These are phyloP conservation scores for Aphelenchoides bicaudatus DNA, from an alignment of 2,888 invertebrate genomes.

Conservation along the genomic window DNA sequence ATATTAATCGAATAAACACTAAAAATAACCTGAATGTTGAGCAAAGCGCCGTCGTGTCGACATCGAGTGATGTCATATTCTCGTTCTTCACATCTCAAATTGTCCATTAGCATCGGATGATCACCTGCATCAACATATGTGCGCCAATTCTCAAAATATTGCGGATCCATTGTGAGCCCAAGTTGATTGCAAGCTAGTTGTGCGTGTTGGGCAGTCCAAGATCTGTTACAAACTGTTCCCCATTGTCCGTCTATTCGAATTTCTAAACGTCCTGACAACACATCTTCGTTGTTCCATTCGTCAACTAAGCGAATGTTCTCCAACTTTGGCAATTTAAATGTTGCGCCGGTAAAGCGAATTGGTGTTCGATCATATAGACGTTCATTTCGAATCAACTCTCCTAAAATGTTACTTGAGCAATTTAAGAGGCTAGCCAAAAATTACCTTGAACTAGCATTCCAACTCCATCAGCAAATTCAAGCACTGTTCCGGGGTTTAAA, in stretches of 20 bases:
- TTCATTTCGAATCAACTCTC: constrained; percentile 53
- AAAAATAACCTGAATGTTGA: constrained; percentile 67
- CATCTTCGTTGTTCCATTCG: constrained; percentile 51
- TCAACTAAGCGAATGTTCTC: constrained; percentile 53
- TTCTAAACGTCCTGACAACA: constrained; percentile 74
- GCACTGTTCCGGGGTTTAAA: constrained; percentile 79
- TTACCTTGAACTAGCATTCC: constrained; percentile 83
- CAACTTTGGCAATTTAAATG: constrained; percentile 39
- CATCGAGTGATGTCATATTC: constrained; percentile 77
- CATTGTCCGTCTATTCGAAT: constrained; percentile 75
- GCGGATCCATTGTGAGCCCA: constrained; percentile 83
- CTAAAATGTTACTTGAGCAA: constrained; percentile 30
- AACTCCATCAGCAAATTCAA: constrained; percentile 81
- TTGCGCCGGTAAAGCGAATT: constrained; percentile 50
- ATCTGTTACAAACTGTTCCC: constrained; percentile 96
- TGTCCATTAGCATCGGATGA: constrained; percentile 66
- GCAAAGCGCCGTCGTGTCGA: constrained; percentile 68
- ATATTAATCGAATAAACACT: neutral
- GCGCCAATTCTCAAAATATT: constrained; percentile 69
- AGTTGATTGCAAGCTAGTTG: constrained; percentile 86
- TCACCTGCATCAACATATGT: constrained; percentile 50
- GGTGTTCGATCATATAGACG: no score
- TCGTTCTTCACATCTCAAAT: constrained; percentile 83
- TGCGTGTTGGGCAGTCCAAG: constrained; percentile 86
- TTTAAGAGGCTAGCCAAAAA: no score